Percentiles rank a stretch among this genome's conserved stretches.
phyloP scores from a whole-genome alignment of 92 coral and sea anemone species.

The Nematostella vectensis region DNA sequence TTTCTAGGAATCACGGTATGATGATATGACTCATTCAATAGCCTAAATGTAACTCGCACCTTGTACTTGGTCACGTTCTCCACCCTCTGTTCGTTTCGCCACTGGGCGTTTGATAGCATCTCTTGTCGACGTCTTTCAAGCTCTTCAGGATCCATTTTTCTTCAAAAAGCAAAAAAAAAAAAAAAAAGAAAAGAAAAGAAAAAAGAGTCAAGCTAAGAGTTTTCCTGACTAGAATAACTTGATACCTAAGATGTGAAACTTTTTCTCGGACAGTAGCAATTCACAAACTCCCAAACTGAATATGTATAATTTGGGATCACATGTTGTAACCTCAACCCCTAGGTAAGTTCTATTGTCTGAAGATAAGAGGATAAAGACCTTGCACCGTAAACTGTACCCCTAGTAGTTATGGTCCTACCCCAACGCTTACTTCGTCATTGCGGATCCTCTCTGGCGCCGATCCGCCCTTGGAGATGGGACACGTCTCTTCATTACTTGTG shows the following conservation, averaged over 20 bases:
- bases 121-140: slow-evolving; percentile 79
- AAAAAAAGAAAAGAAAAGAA: not conserved
- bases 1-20: too few species aligned
- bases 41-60: slow-evolving; percentile 17
- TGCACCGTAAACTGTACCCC: too few species aligned
- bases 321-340: too few species aligned
- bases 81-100: slow-evolving; percentile 89
- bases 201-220: not conserved
- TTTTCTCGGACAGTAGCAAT: too few species aligned
- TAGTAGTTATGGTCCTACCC: too few species aligned
- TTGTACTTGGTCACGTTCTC: slow-evolving; percentile 66
- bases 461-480: slow-evolving; percentile 32
- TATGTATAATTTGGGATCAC: too few species aligned
- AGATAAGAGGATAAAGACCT: too few species aligned
- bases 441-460: slow-evolving; percentile 42
- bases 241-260: too few species aligned
- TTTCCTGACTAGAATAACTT: too few species aligned
- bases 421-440: slow-evolving; percentile 69
- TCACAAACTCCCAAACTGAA: too few species aligned
- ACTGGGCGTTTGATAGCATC: slow-evolving; percentile 96
- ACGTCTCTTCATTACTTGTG: slow-evolving; percentile 26
- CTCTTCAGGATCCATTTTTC: slow-evolving; percentile 76
- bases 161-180: slow-evolving; percentile 3
- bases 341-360: too few species aligned
- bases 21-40: too few species aligned